Evolutionary conservation across 2,797 vertebrate species (phyloP), one percentile per base, ranked within the genome.

Genomic region (Enteromius paludinosus): DNA sequence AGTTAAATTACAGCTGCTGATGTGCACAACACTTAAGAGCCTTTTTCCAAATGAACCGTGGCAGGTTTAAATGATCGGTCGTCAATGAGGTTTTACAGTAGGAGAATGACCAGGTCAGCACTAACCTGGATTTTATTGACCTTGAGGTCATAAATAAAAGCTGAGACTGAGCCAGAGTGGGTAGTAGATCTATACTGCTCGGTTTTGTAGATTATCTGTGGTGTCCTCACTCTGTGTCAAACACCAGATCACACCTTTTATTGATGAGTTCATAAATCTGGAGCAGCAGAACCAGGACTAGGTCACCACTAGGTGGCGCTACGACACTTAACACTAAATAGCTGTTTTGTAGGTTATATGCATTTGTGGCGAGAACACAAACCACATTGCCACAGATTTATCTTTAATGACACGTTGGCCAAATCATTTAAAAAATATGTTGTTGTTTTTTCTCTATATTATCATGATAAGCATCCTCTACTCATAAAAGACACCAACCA

Each of bases 21-120:
- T 45, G 61, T 81, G 78, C 43, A 33, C 54, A 23, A 33, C 25
- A 82, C 28, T 35, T 70, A 87, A 83, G 78, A 78, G 82, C 87
- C 87, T 89, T 87, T 76, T 38, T 43, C 20, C 74, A 82, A 88
- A 87, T 88, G 86, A 92, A 87, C 82, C 17, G 23, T 47, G 47
- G 45, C 12, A 75, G 86, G 78, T 74, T 77, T 41, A 86, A 85
- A 68, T 83, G 89, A 68, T 90, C 84, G 78, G 11, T 83, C 91
- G 90, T 93, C 84, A 83, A 87, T 93, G 89, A 88, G 84, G 70
- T 74, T 90, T 90, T 86, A 87, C 88, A 87, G 87, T 87, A 73
- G 68, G 54, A 81, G 77, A 72, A 81, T 68, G 78, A 28, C 81
- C 83, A 14, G 83, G 84, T 92, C 92, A 92, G 91, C 88, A 88